Conservation (phyloP, 2,888 invertebrate genomes). For the Volucella bombylans region DNA sequence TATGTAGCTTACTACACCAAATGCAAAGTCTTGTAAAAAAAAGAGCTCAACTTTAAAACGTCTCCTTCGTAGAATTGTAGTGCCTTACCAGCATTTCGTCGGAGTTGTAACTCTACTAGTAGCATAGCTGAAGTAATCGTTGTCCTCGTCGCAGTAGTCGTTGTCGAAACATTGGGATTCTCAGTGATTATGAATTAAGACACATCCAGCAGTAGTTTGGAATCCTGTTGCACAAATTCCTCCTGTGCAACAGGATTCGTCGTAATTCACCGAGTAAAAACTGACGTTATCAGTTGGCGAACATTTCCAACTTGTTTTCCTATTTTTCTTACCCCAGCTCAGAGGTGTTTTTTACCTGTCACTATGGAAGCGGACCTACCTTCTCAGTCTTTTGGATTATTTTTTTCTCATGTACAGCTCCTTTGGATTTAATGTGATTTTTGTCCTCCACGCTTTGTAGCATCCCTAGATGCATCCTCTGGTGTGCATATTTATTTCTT, state of each 20-base stretch:
- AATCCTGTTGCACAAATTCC: constrained; percentile 73
- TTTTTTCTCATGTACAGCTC: constrained; percentile 21
- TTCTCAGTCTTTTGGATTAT: not conserved
- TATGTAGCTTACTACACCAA: constrained; percentile 52
- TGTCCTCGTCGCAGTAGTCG: constrained; percentile 47
- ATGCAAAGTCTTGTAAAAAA: constrained; percentile 37
- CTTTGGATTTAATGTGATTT: constrained; percentile 65
- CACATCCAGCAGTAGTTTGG: constrained; percentile 69
- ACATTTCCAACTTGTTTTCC: constrained; percentile 69
- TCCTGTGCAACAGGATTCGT: constrained; percentile 61
- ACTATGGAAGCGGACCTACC: constrained; percentile 54
- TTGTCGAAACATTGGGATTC: constrained; percentile 72
- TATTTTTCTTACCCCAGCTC: constrained; percentile 46
- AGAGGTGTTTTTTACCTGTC: constrained; percentile 63
- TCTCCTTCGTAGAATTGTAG: constrained; percentile 26
- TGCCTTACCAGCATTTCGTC: constrained; percentile 3
- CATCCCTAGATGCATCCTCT: constrained; percentile 51
- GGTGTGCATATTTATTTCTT: constrained; percentile 37
- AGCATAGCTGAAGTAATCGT: constrained; percentile 3
- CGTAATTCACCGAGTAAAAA: constrained; percentile 71
- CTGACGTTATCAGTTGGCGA: constrained; percentile 73
- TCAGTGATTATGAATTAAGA: constrained; percentile 73
- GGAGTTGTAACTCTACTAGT: not conserved
- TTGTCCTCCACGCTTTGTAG: constrained; percentile 47
- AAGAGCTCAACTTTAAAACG: constrained; percentile 66